A percentile compares a stretch with the other conserved stretches of the same genome.
These are phyloP conservation scores for Isichthys henryi DNA, from an alignment of 2,113 vertebrate genomes.

Conservation along the genomic window DNA sequence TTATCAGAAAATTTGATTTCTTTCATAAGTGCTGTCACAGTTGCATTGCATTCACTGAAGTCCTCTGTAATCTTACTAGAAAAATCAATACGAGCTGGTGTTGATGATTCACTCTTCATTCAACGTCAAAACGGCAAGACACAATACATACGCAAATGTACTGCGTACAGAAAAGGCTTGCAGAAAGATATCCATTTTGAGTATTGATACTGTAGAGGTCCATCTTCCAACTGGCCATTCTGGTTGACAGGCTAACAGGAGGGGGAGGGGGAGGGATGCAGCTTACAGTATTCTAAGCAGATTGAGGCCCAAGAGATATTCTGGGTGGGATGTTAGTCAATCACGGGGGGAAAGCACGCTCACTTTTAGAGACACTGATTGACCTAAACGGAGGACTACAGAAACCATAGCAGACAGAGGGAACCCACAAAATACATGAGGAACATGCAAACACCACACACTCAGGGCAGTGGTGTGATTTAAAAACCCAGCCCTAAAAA, in stretches of 20 bases:
- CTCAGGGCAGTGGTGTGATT: neutral
- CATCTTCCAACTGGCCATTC: neutral
- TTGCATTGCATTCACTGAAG: neutral
- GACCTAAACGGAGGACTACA: neutral
- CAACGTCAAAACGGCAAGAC: neutral
- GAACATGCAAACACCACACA: neutral
- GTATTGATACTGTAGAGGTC: neutral
- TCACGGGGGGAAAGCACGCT: neutral
- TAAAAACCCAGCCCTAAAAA: neutral
- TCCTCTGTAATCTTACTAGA: neutral
- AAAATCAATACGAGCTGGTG: neutral
- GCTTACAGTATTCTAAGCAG: neutral
- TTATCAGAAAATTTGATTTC: neutral
- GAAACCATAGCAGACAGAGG: neutral
- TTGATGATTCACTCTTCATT: neutral
- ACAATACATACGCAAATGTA: neutral
- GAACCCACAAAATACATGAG: neutral
- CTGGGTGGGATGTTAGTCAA: neutral
- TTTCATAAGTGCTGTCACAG: neutral
- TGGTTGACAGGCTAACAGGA: neutral
- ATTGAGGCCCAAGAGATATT: neutral
- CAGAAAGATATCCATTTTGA: neutral
- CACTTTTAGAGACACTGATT: neutral
- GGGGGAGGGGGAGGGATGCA: neutral
- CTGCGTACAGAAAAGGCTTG: neutral